phyloP scores from a whole-genome alignment of 2,113 vertebrate genomes.

The Chionis minor region DNA sequence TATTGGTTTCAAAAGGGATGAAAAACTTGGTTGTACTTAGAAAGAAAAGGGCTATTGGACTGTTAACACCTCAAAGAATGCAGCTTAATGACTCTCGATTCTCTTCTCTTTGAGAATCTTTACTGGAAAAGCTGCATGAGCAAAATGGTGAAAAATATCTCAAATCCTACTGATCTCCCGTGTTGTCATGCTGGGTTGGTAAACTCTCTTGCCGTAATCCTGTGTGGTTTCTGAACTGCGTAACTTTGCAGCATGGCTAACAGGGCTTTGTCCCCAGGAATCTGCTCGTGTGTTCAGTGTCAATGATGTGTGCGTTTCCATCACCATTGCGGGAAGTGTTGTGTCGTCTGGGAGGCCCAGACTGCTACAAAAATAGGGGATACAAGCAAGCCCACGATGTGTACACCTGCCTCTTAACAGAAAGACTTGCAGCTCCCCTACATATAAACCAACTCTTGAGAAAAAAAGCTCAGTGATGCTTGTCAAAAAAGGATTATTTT shows the following conservation, averaged over 20 bases:
- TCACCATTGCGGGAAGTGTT: fast-evolving
- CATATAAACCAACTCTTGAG: background rate
- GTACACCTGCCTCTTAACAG: fast-evolving
- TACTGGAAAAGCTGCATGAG: background rate
- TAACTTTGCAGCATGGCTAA: background rate
- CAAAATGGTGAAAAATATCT: background rate
- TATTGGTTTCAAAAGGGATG: background rate
- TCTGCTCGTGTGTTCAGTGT: background rate
- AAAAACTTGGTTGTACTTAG: background rate
- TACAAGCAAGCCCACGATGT: background rate
- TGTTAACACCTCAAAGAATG: background rate
- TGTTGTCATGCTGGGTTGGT: background rate
- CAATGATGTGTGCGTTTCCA: background rate
- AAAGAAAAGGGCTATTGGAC: background rate
- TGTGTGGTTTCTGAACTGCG: background rate
- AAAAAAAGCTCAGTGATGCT: background rate
- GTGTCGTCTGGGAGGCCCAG: background rate
- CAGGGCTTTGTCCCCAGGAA: background rate
- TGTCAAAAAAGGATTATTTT: background rate
- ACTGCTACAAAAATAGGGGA: background rate
- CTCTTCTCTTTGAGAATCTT: background rate
- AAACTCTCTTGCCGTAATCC: background rate
- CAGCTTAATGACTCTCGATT: background rate
- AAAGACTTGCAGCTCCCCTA: background rate
- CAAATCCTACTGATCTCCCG: background rate